Conservation (phyloP, 2,797 vertebrate species). For the Sylvia borin region DNA sequence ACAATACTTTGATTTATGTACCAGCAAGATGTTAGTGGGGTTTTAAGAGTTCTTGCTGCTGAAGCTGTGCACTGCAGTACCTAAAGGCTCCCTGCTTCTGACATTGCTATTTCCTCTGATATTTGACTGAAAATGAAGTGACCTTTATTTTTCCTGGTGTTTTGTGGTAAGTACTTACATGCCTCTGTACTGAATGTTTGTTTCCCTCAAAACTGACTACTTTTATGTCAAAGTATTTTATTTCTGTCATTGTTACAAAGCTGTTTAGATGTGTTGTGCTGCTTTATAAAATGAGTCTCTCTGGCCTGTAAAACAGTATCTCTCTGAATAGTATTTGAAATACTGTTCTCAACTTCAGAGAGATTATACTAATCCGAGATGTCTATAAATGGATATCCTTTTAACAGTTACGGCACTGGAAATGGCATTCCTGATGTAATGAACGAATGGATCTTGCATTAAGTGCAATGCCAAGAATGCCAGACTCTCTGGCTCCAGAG, state of each 20-base stretch:
- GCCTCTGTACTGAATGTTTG: background rate
- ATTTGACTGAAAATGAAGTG: background rate
- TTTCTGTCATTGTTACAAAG: background rate
- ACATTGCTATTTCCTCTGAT: background rate
- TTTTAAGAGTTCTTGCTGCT: background rate
- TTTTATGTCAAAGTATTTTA: background rate
- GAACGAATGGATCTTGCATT: background rate
- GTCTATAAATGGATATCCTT: background rate
- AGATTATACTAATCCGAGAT: background rate
- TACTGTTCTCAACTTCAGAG: background rate
- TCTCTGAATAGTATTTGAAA: background rate
- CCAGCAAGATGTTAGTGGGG: background rate
- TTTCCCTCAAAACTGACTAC: background rate
- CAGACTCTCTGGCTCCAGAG: background rate
- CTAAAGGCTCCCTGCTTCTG: background rate
- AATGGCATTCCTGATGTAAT: background rate
- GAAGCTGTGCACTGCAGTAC: background rate
- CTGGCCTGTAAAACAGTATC: background rate
- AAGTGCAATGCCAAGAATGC: background rate
- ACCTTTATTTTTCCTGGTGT: background rate
- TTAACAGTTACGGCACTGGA: background rate
- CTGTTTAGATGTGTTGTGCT: background rate
- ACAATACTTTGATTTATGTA: background rate
- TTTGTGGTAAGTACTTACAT: background rate
- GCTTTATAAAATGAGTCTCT: background rate